A percentile compares a stretch with the other conserved stretches of the same genome.
These are phyloP conservation scores for Ptychodera flava DNA, from an alignment of 35 echinoderm and acorn worm genomes.

Conservation along the genomic window DNA sequence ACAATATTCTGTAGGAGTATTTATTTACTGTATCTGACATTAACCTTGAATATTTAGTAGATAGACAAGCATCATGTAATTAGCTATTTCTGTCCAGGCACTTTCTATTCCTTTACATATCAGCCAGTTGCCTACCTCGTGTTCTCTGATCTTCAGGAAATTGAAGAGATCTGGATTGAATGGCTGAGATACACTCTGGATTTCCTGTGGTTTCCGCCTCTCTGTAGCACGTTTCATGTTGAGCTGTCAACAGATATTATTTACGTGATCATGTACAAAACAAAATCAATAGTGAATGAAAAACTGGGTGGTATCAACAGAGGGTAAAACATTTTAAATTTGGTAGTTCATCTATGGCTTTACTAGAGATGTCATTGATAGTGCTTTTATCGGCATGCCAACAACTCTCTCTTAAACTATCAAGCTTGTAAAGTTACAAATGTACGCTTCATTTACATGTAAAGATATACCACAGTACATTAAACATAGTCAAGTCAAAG, in stretches of 20 bases:
- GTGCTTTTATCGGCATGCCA: not conserved
- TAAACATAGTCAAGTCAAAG: too few species aligned
- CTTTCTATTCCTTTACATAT: too few species aligned
- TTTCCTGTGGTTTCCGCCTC: conserved; percentile 69
- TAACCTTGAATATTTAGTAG: too few species aligned
- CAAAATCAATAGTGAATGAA: not conserved
- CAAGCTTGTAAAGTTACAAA: not conserved
- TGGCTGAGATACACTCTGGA: conserved; percentile 58
- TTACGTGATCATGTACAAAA: not conserved
- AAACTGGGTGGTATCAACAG: too few species aligned
- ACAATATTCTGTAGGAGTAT: too few species aligned
- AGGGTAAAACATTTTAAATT: too few species aligned
- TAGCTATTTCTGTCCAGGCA: too few species aligned
- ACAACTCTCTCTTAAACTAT: not conserved
- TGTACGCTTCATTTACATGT: too few species aligned
- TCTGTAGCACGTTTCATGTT: conserved; percentile 80
- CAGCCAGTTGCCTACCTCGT: too few species aligned
- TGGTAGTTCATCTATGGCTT: not conserved
- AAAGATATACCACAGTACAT: too few species aligned
- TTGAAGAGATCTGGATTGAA: conserved; percentile 84
- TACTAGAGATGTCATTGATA: not conserved
- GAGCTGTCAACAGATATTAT: conserved; percentile 30
- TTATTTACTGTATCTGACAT: too few species aligned
- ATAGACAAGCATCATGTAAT: too few species aligned
- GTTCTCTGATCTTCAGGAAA: conserved; percentile 63